Evolutionary conservation across 2,113 vertebrate species (phyloP), one percentile per base, ranked within the genome.

Genomic region (Saccopteryx bilineata): DNA sequence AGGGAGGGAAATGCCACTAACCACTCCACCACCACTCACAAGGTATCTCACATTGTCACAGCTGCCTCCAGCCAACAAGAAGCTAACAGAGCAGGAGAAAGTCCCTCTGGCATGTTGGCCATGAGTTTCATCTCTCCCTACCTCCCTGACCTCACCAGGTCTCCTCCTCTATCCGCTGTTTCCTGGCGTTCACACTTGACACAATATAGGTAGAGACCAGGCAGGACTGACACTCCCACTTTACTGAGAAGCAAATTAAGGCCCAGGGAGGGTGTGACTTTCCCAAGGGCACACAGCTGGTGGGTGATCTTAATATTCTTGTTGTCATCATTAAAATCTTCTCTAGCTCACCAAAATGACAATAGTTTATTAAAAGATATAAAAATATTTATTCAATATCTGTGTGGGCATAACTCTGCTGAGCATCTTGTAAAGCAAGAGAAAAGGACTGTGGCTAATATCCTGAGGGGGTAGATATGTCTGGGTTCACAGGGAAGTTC

Each of bases 261-360:
- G 26, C 26, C 23, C 28, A 50, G 74, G 60, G 48, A 91, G 39
- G 13, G 0, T 23, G 15, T n/a, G 26, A 66, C 14, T 91, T 78
- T 91, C n/a, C 13, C 68, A 78, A 88, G 46, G 66, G 75, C 56
- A 76, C 46, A 50, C 19, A 75, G 21, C 18, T 23, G n/a, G 50
- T 17, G 28, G 54, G 18, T 82, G 19, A 60, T 75, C 79, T 87
- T 65, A 83, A 81, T 74, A 68, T 79, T 74, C 65, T 90, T 90
- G 33, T 46, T 18, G 63, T 85, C 18, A 24, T 13, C 76, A 88
- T 61, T n/a, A 28, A 82, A 81, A 60, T 33, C 50, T 71, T 50
- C 68, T 81, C 75, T 84, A 87, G 12, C 33, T 17, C 26, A 19
- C 4, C 39, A 80, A 75, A 76, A 90, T 74, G 24, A 56, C 46